Conservation (phyloP, 2,797 vertebrate species). For the Pyrocephalus nanus region DNA sequence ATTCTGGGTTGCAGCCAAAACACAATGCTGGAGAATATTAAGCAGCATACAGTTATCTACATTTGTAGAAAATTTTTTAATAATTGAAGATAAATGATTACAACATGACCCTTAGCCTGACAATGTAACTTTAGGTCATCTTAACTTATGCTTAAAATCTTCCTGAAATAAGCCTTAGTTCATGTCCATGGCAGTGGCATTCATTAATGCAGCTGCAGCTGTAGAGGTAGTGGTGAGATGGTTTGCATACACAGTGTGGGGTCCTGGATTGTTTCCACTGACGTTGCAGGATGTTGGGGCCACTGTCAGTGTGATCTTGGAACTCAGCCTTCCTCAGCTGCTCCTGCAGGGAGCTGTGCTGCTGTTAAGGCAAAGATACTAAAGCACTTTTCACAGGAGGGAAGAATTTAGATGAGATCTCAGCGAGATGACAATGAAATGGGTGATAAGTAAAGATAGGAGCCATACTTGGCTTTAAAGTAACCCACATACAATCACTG, state of each 20-base stretch:
- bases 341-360: background rate
- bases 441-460: background rate
- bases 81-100: background rate
- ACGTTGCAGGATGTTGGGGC: background rate
- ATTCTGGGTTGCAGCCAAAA: background rate
- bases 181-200: background rate
- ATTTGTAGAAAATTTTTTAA: background rate
- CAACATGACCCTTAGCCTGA: background rate
- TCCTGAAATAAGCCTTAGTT: background rate
- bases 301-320: fast-evolving
- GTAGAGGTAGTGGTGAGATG: fast-evolving
- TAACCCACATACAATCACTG: background rate
- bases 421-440: background rate
- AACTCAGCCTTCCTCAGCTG: background rate
- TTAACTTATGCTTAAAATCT: background rate
- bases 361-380: background rate
- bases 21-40: background rate
- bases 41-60: background rate
- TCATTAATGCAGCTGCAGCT: background rate
- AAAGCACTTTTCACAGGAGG: background rate
- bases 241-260: fast-evolving
- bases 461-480: background rate
- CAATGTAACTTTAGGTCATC: fast-evolving
- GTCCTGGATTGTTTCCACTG: background rate
- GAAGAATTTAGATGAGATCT: background rate